These are phyloP conservation scores for Stigmatopora nigra DNA, from an alignment of 2,113 vertebrate species.

Conservation along the genomic window DNA sequence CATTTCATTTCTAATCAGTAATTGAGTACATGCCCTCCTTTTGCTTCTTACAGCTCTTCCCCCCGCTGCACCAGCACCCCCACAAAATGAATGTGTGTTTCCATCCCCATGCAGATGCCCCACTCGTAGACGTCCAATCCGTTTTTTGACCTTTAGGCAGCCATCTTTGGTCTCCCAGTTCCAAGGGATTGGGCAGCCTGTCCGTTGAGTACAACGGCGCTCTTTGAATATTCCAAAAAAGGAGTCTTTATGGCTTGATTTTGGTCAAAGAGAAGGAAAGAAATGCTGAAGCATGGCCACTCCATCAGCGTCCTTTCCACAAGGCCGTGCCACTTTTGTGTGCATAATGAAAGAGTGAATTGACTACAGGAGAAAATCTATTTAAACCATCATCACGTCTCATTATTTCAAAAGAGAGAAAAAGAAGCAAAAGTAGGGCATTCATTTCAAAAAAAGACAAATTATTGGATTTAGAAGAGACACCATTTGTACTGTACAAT, in stretches of 20 bases:
- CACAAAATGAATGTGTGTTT: background rate
- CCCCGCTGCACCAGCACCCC: slow-evolving; percentile 8
- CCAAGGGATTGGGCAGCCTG: too few relatives aligned
- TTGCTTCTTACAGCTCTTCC: background rate
- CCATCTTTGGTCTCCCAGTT: too few relatives aligned
- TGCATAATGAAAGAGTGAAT: background rate
- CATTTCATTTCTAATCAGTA: slow-evolving; percentile 51
- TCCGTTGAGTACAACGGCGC: background rate
- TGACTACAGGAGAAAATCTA: background rate
- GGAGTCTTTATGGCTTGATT: background rate
- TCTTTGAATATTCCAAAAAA: background rate
- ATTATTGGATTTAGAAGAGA: too few relatives aligned
- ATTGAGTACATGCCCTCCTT: slow-evolving; percentile 20
- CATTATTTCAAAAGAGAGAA: too few relatives aligned
- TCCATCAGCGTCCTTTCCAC: background rate
- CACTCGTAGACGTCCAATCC: too few relatives aligned
- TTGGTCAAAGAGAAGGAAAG: background rate
- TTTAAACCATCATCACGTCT: background rate
- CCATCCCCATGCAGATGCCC: too few relatives aligned
- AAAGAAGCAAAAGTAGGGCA: background rate
- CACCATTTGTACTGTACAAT: too few relatives aligned
- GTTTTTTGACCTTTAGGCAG: too few relatives aligned
- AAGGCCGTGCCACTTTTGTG: background rate
- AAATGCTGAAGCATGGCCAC: background rate
- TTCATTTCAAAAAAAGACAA: too few relatives aligned